Conservation (phyloP, 2,113 vertebrate genomes). For the Aphelocoma coerulescens region DNA sequence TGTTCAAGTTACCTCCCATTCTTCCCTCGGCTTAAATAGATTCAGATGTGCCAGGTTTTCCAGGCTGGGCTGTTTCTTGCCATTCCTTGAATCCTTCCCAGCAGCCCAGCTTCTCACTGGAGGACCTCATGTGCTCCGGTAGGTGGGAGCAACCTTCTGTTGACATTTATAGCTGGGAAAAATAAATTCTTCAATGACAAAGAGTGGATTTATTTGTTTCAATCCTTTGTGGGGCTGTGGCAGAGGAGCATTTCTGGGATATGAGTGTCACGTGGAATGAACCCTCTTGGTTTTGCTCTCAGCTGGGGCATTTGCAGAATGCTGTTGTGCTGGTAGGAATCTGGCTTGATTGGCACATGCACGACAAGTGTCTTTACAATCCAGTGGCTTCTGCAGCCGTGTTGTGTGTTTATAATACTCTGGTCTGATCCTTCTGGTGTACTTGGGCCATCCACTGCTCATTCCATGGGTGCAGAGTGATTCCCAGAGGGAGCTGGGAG, state of each 20-base stretch:
- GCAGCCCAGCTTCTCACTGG: background rate
- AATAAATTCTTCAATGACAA: background rate
- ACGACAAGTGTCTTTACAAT: fast-evolving
- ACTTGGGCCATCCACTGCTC: background rate
- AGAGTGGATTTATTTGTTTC: background rate
- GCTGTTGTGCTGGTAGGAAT: background rate
- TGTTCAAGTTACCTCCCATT: background rate
- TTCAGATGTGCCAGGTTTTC: background rate
- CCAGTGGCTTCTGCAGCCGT: fast-evolving
- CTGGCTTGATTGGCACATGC: background rate
- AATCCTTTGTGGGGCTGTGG: background rate
- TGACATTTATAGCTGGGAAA: background rate
- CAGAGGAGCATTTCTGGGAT: background rate
- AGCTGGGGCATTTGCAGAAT: fast-evolving
- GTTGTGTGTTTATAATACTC: fast-evolving
- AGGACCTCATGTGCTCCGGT: fast-evolving
- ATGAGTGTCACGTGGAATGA: fast-evolving
- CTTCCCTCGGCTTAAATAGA: background rate
- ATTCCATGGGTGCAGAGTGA: fast-evolving
- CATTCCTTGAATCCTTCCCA: background rate
- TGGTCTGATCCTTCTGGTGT: fast-evolving
- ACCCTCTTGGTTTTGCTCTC: background rate
- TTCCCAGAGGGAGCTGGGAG: background rate
- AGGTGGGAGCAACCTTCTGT: background rate
- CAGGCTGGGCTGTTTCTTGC: background rate